A percentile compares a stretch with the other conserved stretches of the same genome.
Conservation (phyloP, 2,888 invertebrate genomes). For the Aricia artaxerxes region DNA sequence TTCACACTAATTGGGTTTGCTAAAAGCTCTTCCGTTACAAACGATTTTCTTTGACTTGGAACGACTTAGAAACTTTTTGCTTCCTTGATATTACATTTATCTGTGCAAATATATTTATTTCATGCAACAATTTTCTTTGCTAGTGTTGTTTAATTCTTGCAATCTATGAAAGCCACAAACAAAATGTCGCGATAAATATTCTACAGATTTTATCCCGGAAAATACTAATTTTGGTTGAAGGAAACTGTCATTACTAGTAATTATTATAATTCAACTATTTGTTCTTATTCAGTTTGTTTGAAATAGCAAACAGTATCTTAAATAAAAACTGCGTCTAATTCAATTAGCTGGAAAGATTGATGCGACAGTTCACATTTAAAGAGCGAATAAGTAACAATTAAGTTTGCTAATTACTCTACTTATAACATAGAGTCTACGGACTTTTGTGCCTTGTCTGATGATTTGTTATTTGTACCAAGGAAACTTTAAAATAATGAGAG, state of each 20-base stretch:
- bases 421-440: not conserved
- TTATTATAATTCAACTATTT: too few species aligned
- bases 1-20: conserved; percentile 49
- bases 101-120: not conserved
- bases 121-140: not conserved
- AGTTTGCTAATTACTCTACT: not conserved
- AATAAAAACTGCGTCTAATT: not conserved
- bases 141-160: not conserved
- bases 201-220: not conserved
- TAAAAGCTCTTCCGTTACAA: conserved; percentile 46
- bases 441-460: too few species aligned
- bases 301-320: not conserved
- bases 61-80: conserved; percentile 16
- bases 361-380: not conserved
- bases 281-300: not conserved
- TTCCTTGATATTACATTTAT: not conserved
- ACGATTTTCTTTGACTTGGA: conserved; percentile 37
- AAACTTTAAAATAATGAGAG: too few species aligned
- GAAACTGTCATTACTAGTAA: too few species aligned
- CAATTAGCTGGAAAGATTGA: not conserved
- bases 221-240: not conserved
- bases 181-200: too few species aligned
- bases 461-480: too few species aligned
- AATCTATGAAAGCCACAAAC: not conserved
- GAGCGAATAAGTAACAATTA: not conserved